Conservation (phyloP, 1,140 invertebrate genomes). For the Pseudomyrmex flavicornis region DNA sequence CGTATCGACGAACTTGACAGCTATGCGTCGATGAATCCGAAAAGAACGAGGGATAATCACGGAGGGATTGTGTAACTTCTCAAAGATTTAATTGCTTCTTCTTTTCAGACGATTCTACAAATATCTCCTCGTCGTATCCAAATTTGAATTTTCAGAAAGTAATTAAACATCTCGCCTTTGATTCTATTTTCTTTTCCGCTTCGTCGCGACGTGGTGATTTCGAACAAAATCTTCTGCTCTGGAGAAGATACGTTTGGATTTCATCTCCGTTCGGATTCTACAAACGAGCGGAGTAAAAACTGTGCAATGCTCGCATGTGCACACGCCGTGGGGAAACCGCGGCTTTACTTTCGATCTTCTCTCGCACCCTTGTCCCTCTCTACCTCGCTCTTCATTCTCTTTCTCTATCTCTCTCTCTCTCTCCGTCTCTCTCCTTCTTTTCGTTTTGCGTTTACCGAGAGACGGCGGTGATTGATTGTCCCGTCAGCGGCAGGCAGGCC, state of each 20-base stretch:
- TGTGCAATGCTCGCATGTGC: slow-evolving; percentile 33
- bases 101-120: not conserved
- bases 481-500: slow-evolving; percentile 78
- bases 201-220: not conserved
- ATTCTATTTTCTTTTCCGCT: not conserved
- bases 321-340: slow-evolving; percentile 40
- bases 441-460: slow-evolving; percentile 37
- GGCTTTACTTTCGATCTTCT: slow-evolving; percentile 56
- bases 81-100: not conserved
- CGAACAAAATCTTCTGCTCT: too few relatives aligned
- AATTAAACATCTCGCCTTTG: not conserved
- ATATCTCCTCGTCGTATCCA: too few relatives aligned
- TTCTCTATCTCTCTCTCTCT: slow-evolving; percentile 20
- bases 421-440: slow-evolving; percentile 37
- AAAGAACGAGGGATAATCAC: slow-evolving; percentile 12
- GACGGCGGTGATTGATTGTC: slow-evolving; percentile 80
- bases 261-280: slow-evolving; percentile 4
- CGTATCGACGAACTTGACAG: slow-evolving; percentile 23
- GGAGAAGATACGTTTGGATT: not conserved
- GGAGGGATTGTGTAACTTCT: too few relatives aligned
- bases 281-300: slow-evolving; percentile 41
- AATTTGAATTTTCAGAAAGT: too few relatives aligned
- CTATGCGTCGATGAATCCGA: not conserved
- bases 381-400: slow-evolving; percentile 32
- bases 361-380: slow-evolving; percentile 29